Percentiles rank a stretch among this genome's conserved stretches.
phyloP scores from a whole-genome alignment of 2,113 vertebrate species.

The Miniopterus natalensis region DNA sequence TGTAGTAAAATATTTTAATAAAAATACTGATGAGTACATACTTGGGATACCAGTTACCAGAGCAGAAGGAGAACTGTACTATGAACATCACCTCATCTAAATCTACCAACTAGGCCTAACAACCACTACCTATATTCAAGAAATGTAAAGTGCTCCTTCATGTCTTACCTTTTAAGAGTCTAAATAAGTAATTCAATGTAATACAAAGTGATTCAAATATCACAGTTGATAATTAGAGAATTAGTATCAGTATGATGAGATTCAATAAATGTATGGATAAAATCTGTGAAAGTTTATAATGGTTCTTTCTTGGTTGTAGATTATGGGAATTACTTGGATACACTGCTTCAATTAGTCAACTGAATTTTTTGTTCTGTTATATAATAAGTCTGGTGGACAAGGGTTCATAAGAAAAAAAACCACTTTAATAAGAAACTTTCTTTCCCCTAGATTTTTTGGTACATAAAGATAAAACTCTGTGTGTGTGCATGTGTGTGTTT shows the following conservation, averaged over 20 bases:
- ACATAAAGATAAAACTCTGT: not conserved
- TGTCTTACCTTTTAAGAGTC: not conserved
- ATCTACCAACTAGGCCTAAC: not conserved
- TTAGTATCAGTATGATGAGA: not conserved
- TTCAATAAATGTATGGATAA: not conserved
- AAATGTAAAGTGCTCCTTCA: not conserved
- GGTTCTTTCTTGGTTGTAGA: not conserved
- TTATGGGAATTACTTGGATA: constrained; percentile 8
- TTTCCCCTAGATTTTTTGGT: not conserved
- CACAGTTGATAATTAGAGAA: not conserved
- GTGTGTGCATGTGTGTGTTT: not conserved
- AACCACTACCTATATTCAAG: not conserved
- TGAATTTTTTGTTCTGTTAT: not conserved
- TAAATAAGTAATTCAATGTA: not conserved
- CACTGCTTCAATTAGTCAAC: not conserved
- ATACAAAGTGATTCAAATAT: not conserved
- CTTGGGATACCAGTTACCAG: not conserved
- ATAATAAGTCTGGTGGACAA: not conserved
- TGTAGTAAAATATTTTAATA: not conserved
- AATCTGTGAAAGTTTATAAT: not conserved
- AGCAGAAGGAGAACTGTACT: not conserved
- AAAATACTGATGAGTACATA: not conserved
- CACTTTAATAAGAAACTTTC: not conserved
- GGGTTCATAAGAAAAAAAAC: not conserved
- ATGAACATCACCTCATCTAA: not conserved